Percentiles rank a stretch among this genome's conserved stretches.
Conservation (phyloP, 2,888 invertebrate genomes). For the Callinectes sapidus region DNA sequence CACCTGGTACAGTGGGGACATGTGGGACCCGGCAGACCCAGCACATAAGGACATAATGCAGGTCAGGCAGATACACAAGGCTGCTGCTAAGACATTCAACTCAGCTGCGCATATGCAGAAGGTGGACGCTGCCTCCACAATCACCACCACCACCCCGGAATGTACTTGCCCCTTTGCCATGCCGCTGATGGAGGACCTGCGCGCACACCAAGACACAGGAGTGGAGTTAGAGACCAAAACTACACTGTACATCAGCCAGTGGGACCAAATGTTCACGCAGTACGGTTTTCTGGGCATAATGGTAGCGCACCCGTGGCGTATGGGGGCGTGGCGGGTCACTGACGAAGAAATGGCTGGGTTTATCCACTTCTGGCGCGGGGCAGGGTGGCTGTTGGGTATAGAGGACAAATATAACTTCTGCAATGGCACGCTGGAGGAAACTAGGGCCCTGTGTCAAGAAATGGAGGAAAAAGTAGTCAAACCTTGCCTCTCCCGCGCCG, state of each 20-base stretch:
- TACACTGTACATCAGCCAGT: slow-evolving; percentile 76
- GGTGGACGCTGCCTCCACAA: not conserved
- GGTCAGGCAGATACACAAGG: slow-evolving; percentile 77
- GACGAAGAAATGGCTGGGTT: slow-evolving; percentile 84
- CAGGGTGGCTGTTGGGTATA: slow-evolving; percentile 88
- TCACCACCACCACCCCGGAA: not conserved
- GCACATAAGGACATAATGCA: slow-evolving; percentile 77
- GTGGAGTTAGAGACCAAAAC: not conserved
- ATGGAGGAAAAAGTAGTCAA: slow-evolving; percentile 61
- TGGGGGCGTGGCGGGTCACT: slow-evolving; percentile 82
- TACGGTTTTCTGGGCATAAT: slow-evolving; percentile 78
- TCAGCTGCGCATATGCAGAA: not conserved
- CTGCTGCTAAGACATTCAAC: slow-evolving; percentile 58
- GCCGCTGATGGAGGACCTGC: not conserved
- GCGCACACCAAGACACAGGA: not conserved
- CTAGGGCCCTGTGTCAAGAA: slow-evolving; percentile 45
- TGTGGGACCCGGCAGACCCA: slow-evolving; percentile 77
- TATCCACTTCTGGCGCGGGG: slow-evolving; percentile 88
- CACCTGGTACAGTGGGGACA: slow-evolving; percentile 78
- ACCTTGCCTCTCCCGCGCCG: slow-evolving; percentile 39
- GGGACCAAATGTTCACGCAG: slow-evolving; percentile 79
- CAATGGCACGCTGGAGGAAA: slow-evolving; percentile 75
- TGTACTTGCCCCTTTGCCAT: not conserved
- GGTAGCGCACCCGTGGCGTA: slow-evolving; percentile 78
- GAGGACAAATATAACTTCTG: slow-evolving; percentile 83